These are phyloP conservation scores for Drymonia ruficornis DNA, from an alignment of 2,888 invertebrate genomes.

Conservation along the genomic window DNA sequence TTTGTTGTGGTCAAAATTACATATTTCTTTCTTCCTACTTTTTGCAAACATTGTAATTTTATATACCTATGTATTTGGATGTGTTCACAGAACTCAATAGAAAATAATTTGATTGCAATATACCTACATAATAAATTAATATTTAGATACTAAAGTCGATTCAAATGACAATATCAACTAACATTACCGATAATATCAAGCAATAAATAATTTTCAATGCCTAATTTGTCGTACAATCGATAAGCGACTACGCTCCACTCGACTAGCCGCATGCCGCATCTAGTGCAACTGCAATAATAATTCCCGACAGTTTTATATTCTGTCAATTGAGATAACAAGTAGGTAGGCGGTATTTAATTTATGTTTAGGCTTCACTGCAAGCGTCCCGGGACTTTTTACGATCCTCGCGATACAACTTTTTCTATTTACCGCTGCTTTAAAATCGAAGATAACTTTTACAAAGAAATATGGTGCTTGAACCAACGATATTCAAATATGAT, in stretches of 20 bases:
- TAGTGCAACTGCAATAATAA: neutral
- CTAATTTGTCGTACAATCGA: constrained; percentile 23
- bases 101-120: neutral
- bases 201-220: constrained; percentile 27
- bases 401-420: neutral
- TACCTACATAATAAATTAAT: neutral
- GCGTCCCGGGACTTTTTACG: neutral
- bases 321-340: constrained; percentile 1
- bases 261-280: neutral
- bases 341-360: constrained; percentile 5
- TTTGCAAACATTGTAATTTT: too few species aligned
- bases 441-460: too few species aligned
- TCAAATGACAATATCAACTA: constrained; percentile 23
- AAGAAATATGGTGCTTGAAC: too few species aligned
- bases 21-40: too few species aligned
- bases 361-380: neutral
- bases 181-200: constrained; percentile 26
- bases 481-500: too few species aligned
- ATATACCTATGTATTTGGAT: too few species aligned
- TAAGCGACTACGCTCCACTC: neutral
- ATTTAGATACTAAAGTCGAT: constrained; percentile 12
- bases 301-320: constrained; percentile 4
- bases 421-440: neutral
- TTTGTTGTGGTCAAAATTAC: too few species aligned
- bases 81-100: too few species aligned